These are phyloP conservation scores for Gambelia wislizenii DNA, from an alignment of 2,797 vertebrate species.

Conservation along the genomic window DNA sequence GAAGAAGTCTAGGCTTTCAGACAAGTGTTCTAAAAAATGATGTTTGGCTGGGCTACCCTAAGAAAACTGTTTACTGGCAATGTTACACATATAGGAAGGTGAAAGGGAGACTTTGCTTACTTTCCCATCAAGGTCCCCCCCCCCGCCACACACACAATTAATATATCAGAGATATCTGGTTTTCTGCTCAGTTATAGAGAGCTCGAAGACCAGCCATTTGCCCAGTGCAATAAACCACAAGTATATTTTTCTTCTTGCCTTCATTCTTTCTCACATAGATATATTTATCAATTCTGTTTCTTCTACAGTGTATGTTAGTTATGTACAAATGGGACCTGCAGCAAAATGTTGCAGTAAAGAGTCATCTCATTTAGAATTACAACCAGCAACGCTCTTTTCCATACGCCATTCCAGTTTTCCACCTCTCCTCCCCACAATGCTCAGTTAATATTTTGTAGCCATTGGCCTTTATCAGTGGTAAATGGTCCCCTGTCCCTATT, in stretches of 20 bases:
- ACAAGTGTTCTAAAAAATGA: slow-evolving; percentile 69
- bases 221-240: slow-evolving; percentile 63
- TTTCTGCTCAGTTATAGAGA: slow-evolving; percentile 63
- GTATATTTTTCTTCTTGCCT: slow-evolving; percentile 47
- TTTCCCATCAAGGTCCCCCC: slow-evolving; percentile 63
- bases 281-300: background rate
- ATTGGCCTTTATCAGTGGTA: background rate
- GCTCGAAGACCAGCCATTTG: slow-evolving; percentile 73
- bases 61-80: slow-evolving; percentile 73
- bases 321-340: background rate
- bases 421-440: background rate
- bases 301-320: background rate
- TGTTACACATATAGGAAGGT: slow-evolving; percentile 63
- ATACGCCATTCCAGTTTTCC: background rate
- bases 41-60: slow-evolving; percentile 66
- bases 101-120: slow-evolving; percentile 71
- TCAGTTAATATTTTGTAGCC: background rate
- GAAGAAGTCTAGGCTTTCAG: slow-evolving; percentile 68
- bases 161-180: slow-evolving; percentile 72
- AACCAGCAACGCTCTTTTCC: background rate
- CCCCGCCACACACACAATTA: slow-evolving; percentile 37
- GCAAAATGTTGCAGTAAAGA: background rate
- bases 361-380: background rate
- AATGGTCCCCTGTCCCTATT: background rate
- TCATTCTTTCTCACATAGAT: background rate